Evolutionary conservation across 2,113 vertebrate genomes (phyloP).

Genomic region (Hirundichthys speculiger): DNA sequence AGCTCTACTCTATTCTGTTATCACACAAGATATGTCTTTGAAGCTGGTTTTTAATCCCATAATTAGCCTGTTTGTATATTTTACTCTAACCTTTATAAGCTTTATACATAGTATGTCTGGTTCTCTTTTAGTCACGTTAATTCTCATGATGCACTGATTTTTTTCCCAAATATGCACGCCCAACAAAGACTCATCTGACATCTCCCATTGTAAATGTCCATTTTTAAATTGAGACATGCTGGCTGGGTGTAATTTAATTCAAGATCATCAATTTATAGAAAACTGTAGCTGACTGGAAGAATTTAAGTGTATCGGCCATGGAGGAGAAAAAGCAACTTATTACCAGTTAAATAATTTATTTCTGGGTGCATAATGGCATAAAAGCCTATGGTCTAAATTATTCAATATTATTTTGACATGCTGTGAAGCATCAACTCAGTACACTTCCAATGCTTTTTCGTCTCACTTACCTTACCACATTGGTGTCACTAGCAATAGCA

Average conservation of each 20-base stretch:
- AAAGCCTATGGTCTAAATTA: slow-evolving; percentile 64
- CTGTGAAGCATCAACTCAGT: slow-evolving; percentile 42
- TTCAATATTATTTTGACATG: slow-evolving; percentile 56
- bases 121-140: background rate
- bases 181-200: background rate
- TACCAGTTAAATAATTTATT: slow-evolving; percentile 66
- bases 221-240: slow-evolving; percentile 35
- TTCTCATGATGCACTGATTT: background rate
- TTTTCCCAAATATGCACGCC: too few relatives aligned
- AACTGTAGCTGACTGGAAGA: slow-evolving; percentile 17
- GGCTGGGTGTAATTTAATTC: slow-evolving; percentile 42
- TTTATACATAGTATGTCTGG: background rate
- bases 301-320: slow-evolving; percentile 22
- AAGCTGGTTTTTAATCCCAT: background rate
- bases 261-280: slow-evolving; percentile 21
- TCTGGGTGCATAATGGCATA: slow-evolving; percentile 54
- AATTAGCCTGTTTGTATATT: background rate
- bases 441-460: slow-evolving; percentile 28
- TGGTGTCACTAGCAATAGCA: background rate
- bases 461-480: slow-evolving; percentile 22
- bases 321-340: slow-evolving; percentile 37
- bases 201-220: slow-evolving; percentile 7
- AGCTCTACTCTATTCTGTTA: background rate
- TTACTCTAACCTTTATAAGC: background rate
- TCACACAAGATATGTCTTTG: background rate